A percentile compares a stretch with the other conserved stretches of the same genome.
Conservation (phyloP, 2,888 invertebrate species). For the Protodeltote pygarga region DNA sequence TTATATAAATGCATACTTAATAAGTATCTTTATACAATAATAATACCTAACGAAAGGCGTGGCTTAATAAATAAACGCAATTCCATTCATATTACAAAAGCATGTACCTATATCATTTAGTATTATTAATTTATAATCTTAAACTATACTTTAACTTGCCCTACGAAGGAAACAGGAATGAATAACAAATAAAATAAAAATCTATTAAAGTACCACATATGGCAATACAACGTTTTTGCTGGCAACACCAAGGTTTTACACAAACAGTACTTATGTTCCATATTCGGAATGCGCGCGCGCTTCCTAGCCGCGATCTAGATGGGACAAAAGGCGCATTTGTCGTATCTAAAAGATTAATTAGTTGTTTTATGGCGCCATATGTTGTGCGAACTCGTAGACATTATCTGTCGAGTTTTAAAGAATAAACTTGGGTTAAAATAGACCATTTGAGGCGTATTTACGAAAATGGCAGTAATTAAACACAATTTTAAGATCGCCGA, state of each 20-base stretch:
- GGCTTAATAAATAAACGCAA: too few species aligned
- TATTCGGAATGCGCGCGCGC: constrained; percentile 34
- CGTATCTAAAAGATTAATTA: constrained; percentile 46
- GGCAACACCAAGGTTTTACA: constrained; percentile 30
- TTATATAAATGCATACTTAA: too few species aligned
- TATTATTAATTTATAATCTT: not conserved
- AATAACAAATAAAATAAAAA: constrained; percentile 40
- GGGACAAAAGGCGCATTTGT: constrained; percentile 45
- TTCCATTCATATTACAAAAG: not conserved
- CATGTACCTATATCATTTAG: not conserved
- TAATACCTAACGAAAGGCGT: too few species aligned
- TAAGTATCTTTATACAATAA: too few species aligned
- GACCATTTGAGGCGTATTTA: too few species aligned
- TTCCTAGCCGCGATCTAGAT: constrained; percentile 47
- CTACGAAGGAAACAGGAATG: constrained; percentile 17
- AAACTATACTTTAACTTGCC: not conserved
- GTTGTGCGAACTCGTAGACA: constrained; percentile 24
- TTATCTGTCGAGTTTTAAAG: too few species aligned
- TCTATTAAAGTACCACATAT: constrained; percentile 39
- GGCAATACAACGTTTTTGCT: constrained; percentile 38
- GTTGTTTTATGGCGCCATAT: constrained; percentile 47
- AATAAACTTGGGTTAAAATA: too few species aligned
- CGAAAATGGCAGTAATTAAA: too few species aligned
- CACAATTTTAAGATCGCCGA: too few species aligned
- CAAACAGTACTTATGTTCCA: constrained; percentile 33